Evolutionary conservation across 1,140 invertebrate genomes (phyloP).

Genomic region (Tenebrio molitor): DNA sequence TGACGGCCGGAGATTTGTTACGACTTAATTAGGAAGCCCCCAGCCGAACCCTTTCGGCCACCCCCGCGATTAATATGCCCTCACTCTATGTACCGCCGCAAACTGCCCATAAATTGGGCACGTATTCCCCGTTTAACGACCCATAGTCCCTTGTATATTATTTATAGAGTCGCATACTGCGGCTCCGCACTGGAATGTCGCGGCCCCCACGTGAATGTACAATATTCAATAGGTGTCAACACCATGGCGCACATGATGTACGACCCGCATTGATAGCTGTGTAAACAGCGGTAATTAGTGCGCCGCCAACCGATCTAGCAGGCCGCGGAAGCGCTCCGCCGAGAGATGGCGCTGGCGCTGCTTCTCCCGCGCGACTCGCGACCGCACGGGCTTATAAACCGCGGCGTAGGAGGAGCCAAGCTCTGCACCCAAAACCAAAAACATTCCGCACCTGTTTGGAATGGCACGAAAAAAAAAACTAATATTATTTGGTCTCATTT

Average conservation of each 20-base stretch:
- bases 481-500: no score
- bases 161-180: conserved; percentile 23
- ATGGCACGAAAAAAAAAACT: no score
- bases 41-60: background rate
- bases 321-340: background rate
- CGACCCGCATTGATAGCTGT: conserved; percentile 45
- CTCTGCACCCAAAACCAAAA: no score
- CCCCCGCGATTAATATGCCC: background rate
- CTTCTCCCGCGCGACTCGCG: background rate
- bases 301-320: background rate
- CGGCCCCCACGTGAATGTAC: conserved; percentile 40
- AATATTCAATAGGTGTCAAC: conserved; percentile 49
- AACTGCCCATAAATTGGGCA: conserved; percentile 13
- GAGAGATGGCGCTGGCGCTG: background rate
- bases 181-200: conserved; percentile 26
- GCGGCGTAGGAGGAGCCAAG: no score
- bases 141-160: conserved; percentile 18
- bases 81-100: background rate
- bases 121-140: background rate
- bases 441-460: no score
- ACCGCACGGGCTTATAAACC: no score
- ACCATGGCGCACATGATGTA: conserved; percentile 46
- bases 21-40: conserved; percentile 3
- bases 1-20: conserved; percentile 3
- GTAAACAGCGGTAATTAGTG: conserved; percentile 43